Conservation (phyloP, 2,888 invertebrate genomes). For the Carterocephalus palaemon region DNA sequence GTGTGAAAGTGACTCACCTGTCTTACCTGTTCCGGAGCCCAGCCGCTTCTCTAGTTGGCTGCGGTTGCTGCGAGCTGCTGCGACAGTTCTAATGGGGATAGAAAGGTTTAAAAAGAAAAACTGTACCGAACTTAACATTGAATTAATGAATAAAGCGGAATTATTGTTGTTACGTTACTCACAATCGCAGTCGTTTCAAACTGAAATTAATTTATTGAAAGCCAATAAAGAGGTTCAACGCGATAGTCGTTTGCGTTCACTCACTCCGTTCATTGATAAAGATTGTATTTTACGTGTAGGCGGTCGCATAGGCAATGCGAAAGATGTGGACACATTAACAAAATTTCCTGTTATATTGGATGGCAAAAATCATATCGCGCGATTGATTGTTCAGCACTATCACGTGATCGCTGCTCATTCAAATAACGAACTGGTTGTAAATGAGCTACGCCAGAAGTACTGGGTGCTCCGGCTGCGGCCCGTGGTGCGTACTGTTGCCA, state of each 20-base stretch:
- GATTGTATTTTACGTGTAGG: constrained; percentile 23
- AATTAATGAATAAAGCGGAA: too few species aligned
- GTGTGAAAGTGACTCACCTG: neutral
- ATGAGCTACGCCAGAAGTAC: constrained; percentile 2
- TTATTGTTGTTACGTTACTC: constrained; percentile 4
- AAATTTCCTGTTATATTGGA: constrained; percentile 28
- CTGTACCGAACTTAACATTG: too few species aligned
- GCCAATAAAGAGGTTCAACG: too few species aligned
- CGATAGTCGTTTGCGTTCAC: too few species aligned
- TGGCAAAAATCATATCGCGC: constrained; percentile 13
- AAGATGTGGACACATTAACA: constrained; percentile 8
- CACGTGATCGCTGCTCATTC: neutral
- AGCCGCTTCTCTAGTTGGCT: constrained; percentile 25
- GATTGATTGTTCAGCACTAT: too few species aligned
- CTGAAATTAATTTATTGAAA: too few species aligned
- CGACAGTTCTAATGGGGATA: neutral
- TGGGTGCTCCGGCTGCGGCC: constrained; percentile 2
- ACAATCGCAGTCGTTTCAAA: neutral
- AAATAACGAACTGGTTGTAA: neutral
- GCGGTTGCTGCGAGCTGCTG: constrained; percentile 15
- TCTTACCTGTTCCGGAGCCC: constrained; percentile 22
- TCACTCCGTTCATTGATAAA: too few species aligned
- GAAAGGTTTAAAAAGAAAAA: too few species aligned
- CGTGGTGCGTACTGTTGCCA: constrained; percentile 1
- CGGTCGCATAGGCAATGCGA: constrained; percentile 27